phyloP scores from a whole-genome alignment of 2,888 invertebrate species.

The Hedya salicella region DNA sequence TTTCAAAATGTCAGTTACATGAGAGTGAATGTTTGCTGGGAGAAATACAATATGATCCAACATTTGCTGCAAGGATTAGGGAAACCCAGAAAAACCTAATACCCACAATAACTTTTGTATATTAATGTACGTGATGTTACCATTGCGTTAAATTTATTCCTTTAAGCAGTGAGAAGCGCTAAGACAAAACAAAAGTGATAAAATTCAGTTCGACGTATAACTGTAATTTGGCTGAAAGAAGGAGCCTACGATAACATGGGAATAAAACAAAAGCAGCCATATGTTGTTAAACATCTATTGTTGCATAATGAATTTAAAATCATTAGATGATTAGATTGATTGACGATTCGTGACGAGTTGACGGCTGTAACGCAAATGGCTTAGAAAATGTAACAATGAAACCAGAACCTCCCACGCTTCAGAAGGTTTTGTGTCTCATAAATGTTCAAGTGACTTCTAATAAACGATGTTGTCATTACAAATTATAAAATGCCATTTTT shows the following conservation, averaged over 20 bases:
- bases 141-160: too few species aligned
- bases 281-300: not conserved
- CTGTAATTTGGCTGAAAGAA: not conserved
- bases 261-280: not conserved
- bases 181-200: too few species aligned
- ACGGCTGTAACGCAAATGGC: not conserved
- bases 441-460: not conserved
- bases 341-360: not conserved
- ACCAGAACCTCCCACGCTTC: slow-evolving; percentile 7
- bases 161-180: too few species aligned
- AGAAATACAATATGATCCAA: too few species aligned
- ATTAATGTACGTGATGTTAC: too few species aligned
- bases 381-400: not conserved
- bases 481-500: slow-evolving; percentile 10
- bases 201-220: too few species aligned
- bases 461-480: slow-evolving; percentile 3
- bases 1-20: too few species aligned
- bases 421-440: not conserved
- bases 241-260: not conserved
- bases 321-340: slow-evolving; percentile 5
- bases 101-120: too few species aligned
- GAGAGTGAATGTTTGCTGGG: too few species aligned
- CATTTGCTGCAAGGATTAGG: too few species aligned
- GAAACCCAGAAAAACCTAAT: too few species aligned
- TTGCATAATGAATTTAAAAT: not conserved